Base-by-base conservation (phyloP, 2,888 invertebrate genomes). In the Cylindroiulus punctatus region DNA sequence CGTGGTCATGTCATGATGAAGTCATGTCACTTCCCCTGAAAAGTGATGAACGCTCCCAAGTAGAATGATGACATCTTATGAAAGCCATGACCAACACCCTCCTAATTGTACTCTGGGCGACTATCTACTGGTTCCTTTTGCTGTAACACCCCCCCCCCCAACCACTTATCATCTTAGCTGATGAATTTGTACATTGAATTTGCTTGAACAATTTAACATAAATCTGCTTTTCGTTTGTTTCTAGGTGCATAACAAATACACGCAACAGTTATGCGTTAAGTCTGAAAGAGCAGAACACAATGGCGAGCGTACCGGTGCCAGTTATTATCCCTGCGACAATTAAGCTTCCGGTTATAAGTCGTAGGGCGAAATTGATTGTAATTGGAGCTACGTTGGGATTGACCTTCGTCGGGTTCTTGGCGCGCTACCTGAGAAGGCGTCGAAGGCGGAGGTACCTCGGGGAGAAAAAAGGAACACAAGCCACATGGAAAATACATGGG, bases 331-430 rank as follows among this genome's bases (percentile, higher is more conserved):
- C 44, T n/a, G 36, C 84, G 22, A 14, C 84, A 7, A 40, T 84
- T n/a, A 40, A 26, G 84, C 40, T 86, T 14, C 47, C 86, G 1
- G 47, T 32, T 5, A 0, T 87, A 14, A 81, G 81, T 22, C 32
- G 81, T 30, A 36, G 87, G 44, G 57, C 52, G 1, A 87, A 87
- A 81, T 22, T 85, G 19, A 42, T 81, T 30, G 85, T 82, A 22
- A 36, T 87, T 14, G 85, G 52, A 10, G 40, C 85, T 19, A n/a
- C 81, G 2, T n/a, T 85, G n/a, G 86, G 86, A 36, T 84, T 86
- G 3, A 32, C 84, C 7, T 47, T 87, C n/a, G 22, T 87, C 42
- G 87, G 87, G 17, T 82, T 87, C 42, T 84, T 87, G 57, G 81
- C 87, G 14, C 44, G 81, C 4, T 87, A 81, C 81, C 52, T 87